Base-by-base conservation (phyloP, 2,888 invertebrate genomes). In the Synanthedon andrenaeformis region DNA sequence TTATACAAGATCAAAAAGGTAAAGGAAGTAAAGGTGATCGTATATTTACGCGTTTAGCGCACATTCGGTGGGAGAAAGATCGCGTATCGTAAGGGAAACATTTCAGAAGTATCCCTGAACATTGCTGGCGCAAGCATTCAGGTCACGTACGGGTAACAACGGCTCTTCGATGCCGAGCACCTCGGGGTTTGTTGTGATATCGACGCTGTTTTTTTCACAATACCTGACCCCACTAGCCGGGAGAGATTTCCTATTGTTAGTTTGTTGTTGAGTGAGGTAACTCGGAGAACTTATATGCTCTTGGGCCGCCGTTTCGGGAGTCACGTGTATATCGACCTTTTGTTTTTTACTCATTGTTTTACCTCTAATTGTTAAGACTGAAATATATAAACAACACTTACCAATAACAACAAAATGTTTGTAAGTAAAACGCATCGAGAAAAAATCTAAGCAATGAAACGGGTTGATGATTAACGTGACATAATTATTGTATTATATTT, bases 161-260 rank as follows among this genome's bases (percentile, higher is more conserved):
- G 79, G 74, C 69, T 35, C 35, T 72, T 73, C 78, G 78, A 74
- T 59, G 75, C 72, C 72, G 74, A 74, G 74, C 74, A 79, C 78
- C 82, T 75, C 74, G 77, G 76, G 81, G 82, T 80, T 82, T 85
- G 85, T 84, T 82, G 82, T 82, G 83, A 83, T 85, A 85, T 80
- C 79, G 74, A 71, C 72, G 69, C 63, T 68, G 70, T 74, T 79
- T 82, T 82, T 83, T 80, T 74, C 75, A 75, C 79, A 79, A 79
- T 82, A 81, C 82, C 83, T 82, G 84, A 83, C 79, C 82, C 71
- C 65, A 70, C 69, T 72, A 66, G 66, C 67, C 62, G 67, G 63
- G 71, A 74, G 76, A 78, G 81, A 79, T 81, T 81, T 69, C 72
- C 69, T 74, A 73, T 75, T 74, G 72, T 72, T 74, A 67, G 69